phyloP scores from a whole-genome alignment of 1,140 invertebrate species.

The Phymastichus coffea region DNA sequence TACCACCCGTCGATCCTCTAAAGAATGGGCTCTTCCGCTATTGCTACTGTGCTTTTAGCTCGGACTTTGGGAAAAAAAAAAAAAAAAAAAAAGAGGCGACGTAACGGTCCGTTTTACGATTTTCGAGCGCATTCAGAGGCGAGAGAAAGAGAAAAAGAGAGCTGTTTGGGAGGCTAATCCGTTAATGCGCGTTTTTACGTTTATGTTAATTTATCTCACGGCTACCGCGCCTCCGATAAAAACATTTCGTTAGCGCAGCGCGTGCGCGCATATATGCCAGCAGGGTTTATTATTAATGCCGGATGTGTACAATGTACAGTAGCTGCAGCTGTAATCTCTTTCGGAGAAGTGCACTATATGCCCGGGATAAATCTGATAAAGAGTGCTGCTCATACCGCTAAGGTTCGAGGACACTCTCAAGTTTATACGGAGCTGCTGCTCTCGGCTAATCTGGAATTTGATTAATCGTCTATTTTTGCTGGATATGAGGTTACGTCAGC shows the following conservation, averaged over 20 bases:
- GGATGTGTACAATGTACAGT: constrained; percentile 6
- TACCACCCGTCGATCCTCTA: too few species aligned
- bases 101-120: constrained; percentile 5
- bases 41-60: constrained; percentile 6
- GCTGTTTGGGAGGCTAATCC: neutral
- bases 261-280: too few species aligned
- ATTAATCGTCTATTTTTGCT: too few species aligned
- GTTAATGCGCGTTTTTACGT: constrained; percentile 11
- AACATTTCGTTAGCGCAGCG: neutral
- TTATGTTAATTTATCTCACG: constrained; percentile 13
- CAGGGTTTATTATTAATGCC: constrained; percentile 19
- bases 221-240: neutral
- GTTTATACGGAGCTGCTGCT: too few species aligned
- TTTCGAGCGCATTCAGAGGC: too few species aligned
- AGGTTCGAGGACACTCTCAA: constrained; percentile 21
- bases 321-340: constrained; percentile 8
- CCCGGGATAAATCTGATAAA: constrained; percentile 20
- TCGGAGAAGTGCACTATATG: neutral
- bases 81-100: too few species aligned
- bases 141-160: too few species aligned
- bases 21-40: neutral
- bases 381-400: too few species aligned
- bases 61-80: neutral
- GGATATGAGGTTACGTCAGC: too few species aligned
- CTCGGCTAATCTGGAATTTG: too few species aligned